Conservation (phyloP, 2,113 vertebrate species). For the Mugil cephalus region DNA sequence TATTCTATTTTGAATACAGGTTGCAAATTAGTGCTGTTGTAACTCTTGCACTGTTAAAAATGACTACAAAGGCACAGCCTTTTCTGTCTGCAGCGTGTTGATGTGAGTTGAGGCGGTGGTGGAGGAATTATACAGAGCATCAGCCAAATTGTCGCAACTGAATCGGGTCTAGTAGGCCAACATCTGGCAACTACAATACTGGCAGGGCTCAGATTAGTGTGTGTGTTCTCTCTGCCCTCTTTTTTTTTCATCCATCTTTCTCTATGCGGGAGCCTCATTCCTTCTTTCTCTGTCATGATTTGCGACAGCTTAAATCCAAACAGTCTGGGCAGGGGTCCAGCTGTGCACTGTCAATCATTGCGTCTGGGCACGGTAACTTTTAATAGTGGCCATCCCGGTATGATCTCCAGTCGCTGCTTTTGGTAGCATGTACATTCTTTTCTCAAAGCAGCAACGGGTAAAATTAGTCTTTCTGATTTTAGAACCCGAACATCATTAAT, state of each 20-base stretch:
- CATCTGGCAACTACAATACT: slow-evolving; percentile 69
- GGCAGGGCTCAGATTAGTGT: slow-evolving; percentile 61
- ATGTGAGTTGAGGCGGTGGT: slow-evolving; percentile 13
- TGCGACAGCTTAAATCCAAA: slow-evolving; percentile 64
- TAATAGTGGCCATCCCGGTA: neutral
- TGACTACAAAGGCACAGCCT: neutral
- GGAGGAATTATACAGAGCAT: slow-evolving; percentile 8
- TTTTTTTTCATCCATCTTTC: slow-evolving; percentile 44
- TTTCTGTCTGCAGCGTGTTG: neutral
- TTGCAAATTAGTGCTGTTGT: neutral
- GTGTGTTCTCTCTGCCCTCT: slow-evolving; percentile 51
- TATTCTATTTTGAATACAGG: neutral
- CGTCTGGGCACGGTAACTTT: slow-evolving; percentile 19
- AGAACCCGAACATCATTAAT: slow-evolving; percentile 28
- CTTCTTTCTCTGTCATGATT: slow-evolving; percentile 43
- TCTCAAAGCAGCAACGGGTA: slow-evolving; percentile 13
- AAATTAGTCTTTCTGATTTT: slow-evolving; percentile 29
- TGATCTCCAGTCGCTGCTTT: slow-evolving; percentile 24
- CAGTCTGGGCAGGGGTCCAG: slow-evolving; percentile 39
- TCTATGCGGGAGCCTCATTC: slow-evolving; percentile 12
- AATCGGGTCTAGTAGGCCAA: slow-evolving; percentile 38
- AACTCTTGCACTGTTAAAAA: neutral
- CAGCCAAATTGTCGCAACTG: slow-evolving; percentile 22
- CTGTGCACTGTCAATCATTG: slow-evolving; percentile 41
- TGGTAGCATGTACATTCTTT: slow-evolving; percentile 13